Conservation (phyloP, 2,888 invertebrate genomes). For the Pollenia angustigena region DNA sequence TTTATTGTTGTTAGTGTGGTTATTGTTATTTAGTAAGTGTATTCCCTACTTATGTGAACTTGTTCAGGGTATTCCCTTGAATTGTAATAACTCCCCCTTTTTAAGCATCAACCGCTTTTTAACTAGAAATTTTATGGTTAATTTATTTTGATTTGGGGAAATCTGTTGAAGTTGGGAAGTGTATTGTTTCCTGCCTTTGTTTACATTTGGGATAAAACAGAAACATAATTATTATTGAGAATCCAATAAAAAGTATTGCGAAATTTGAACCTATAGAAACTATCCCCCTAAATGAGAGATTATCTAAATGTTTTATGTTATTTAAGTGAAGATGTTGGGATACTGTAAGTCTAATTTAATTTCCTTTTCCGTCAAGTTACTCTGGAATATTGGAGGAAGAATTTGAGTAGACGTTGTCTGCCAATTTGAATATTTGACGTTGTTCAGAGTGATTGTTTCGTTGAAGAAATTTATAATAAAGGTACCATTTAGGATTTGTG, state of each 20-base stretch:
- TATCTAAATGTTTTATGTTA: constrained; percentile 13
- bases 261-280: constrained; percentile 12
- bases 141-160: constrained; percentile 20
- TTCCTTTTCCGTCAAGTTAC: constrained; percentile 17
- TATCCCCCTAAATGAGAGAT: too few relatives aligned
- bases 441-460: not conserved
- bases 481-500: constrained; percentile 1
- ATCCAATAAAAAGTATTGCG: not conserved
- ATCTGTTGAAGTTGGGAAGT: not conserved
- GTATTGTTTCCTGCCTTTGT: not conserved
- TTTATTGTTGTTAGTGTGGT: too few relatives aligned
- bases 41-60: too few relatives aligned
- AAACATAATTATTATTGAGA: not conserved
- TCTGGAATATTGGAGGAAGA: constrained; percentile 9
- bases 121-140: constrained; percentile 6
- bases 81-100: too few relatives aligned
- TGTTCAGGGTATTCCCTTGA: too few relatives aligned
- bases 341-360: constrained; percentile 27
- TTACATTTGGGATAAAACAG: constrained; percentile 11
- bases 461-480: constrained; percentile 9
- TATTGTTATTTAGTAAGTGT: too few relatives aligned
- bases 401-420: constrained; percentile 17
- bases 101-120: not conserved
- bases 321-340: constrained; percentile 3
- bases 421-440: constrained; percentile 1